A percentile compares a stretch with the other conserved stretches of the same genome.
Conservation (phyloP, 2,797 vertebrate genomes). For the Sparidentex hasta region DNA sequence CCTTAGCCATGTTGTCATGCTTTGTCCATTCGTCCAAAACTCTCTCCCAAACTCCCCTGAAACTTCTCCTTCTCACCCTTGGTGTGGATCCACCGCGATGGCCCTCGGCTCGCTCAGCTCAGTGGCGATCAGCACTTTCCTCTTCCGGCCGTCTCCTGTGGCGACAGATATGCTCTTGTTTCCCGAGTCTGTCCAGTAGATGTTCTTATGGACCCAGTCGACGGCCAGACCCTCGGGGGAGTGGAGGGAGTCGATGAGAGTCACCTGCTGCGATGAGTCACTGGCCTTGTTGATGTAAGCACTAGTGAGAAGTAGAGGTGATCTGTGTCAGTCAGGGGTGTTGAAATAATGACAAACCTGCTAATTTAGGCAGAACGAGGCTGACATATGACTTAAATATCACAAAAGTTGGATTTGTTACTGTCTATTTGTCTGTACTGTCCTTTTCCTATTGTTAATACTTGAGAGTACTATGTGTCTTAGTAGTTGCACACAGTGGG, state of each 20-base stretch:
- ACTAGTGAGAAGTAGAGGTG: constrained; percentile 72
- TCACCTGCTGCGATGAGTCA: constrained; percentile 90
- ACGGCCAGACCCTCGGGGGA: constrained; percentile 96
- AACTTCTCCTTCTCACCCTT: constrained; percentile 86
- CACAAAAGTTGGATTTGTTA: background rate
- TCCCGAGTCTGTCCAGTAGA: constrained; percentile 99
- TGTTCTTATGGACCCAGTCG: constrained; percentile 98
- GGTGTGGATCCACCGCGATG: constrained; percentile 94
- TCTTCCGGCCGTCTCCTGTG: constrained; percentile 91
- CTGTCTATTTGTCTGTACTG: background rate
- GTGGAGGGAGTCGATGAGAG: constrained; percentile 92
- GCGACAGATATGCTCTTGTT: constrained; percentile 97
- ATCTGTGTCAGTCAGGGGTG: background rate
- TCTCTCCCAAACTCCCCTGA: background rate
- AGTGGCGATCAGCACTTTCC: constrained; percentile 91
- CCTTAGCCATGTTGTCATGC: background rate
- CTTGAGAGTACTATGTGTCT: background rate
- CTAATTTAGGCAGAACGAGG: background rate
- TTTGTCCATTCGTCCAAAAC: constrained; percentile 25
- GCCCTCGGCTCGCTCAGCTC: constrained; percentile 95
- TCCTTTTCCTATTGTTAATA: constrained; percentile 15
- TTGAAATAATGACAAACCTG: background rate
- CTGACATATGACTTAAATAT: background rate
- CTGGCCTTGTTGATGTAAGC: constrained; percentile 97
- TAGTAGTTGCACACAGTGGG: background rate